These are phyloP conservation scores for Aphelenchoides avenae DNA, from an alignment of 1,140 invertebrate genomes.

Conservation along the genomic window DNA sequence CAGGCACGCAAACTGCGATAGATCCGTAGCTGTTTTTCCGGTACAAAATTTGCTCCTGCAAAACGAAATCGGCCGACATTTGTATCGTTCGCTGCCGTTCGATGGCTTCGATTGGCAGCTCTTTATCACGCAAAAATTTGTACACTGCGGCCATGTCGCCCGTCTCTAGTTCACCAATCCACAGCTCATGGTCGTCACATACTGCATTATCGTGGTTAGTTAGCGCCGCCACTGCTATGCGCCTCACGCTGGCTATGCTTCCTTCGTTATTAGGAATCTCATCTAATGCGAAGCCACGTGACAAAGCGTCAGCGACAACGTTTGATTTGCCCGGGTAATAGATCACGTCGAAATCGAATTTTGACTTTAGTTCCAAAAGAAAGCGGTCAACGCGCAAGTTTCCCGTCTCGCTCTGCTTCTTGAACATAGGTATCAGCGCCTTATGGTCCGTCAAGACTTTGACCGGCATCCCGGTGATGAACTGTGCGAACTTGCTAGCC, in stretches of 20 bases:
- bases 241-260: not conserved
- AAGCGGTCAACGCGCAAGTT: conserved; percentile 12
- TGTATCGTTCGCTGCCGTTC: conserved; percentile 3
- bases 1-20: conserved; percentile 4
- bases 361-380: conserved; percentile 6
- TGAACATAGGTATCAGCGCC: conserved; percentile 12
- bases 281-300: not conserved
- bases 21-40: not conserved
- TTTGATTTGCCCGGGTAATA: conserved; percentile 19
- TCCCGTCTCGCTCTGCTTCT: not conserved
- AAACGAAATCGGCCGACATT: not conserved
- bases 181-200: too few relatives aligned
- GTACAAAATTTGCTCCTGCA: conserved; percentile 1
- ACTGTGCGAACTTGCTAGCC: conserved; percentile 22
- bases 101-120: not conserved
- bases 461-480: conserved; percentile 1
- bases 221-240: not conserved
- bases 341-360: conserved; percentile 4
- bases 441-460: conserved; percentile 23
- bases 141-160: conserved; percentile 6
- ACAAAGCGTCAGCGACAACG: conserved; percentile 15
- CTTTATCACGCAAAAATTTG: conserved; percentile 11
- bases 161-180: not conserved
- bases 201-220: not conserved
- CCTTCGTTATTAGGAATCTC: not conserved